phyloP scores from a whole-genome alignment of 2,888 invertebrate genomes.

The Thecocarcelia acutangulata region DNA sequence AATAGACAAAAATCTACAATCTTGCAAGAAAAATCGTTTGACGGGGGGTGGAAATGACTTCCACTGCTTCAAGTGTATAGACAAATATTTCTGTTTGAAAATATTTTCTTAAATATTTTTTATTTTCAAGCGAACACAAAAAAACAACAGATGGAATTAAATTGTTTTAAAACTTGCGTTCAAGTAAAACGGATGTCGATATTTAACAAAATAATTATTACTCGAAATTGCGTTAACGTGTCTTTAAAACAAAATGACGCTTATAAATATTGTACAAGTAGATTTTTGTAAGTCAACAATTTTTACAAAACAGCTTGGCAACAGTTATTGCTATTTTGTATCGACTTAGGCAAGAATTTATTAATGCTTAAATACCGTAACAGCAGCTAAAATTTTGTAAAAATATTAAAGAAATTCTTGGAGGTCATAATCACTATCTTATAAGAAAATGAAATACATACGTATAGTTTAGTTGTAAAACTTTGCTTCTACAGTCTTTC shows the following conservation, averaged over 20 bases:
- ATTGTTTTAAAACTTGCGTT: conserved; percentile 8
- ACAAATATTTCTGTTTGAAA: conserved; percentile 8
- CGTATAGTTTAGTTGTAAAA: no score
- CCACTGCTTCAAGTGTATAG: conserved; percentile 15
- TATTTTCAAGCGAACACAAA: conserved; percentile 15
- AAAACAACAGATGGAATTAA: neutral
- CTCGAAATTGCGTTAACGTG: conserved; percentile 62
- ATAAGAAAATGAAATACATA: no score
- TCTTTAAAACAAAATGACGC: conserved; percentile 64
- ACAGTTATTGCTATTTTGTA: conserved; percentile 11
- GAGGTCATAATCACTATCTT: no score
- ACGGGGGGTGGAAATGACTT: conserved; percentile 57
- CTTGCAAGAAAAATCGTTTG: conserved; percentile 31
- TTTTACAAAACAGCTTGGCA: conserved; percentile 2
- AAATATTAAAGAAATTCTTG: neutral
- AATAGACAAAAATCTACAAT: conserved; percentile 16
- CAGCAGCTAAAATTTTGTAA: conserved; percentile 62
- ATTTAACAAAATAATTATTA: conserved; percentile 68
- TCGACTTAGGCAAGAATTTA: conserved; percentile 63
- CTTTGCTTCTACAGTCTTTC: no score
- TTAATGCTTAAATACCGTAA: conserved; percentile 63
- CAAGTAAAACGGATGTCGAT: conserved; percentile 63
- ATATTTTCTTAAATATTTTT: conserved; percentile 24
- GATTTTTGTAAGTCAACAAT: conserved; percentile 3
- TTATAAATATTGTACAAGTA: conserved; percentile 27